A percentile compares a stretch with the other conserved stretches of the same genome.
Evolutionary conservation across 2,113 vertebrate species (phyloP).

Genomic region (Petaurus breviceps): DNA sequence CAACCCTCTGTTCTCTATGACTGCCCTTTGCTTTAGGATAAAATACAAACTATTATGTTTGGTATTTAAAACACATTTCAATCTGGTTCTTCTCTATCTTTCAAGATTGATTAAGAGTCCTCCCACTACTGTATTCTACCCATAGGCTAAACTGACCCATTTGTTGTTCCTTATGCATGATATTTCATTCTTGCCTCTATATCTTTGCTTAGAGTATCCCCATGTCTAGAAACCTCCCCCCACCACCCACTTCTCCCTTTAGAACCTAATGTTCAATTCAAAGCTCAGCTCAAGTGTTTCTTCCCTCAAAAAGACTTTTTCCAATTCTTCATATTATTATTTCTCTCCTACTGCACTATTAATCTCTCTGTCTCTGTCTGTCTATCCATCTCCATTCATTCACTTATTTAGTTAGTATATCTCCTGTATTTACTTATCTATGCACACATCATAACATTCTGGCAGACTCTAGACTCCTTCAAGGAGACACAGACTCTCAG

Average conservation of each 20-base stretch:
- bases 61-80: background rate
- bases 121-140: background rate
- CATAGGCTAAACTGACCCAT: background rate
- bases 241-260: background rate
- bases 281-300: background rate
- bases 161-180: background rate
- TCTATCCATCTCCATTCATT: background rate
- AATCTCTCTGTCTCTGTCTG: background rate
- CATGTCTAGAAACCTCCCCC: background rate
- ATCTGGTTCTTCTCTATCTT: background rate
- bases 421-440: background rate
- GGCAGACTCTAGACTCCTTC: background rate
- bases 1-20: background rate
- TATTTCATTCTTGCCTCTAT: background rate
- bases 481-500: background rate
- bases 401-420: background rate
- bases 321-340: background rate
- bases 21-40: background rate
- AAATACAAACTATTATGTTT: background rate
- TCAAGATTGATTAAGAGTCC: background rate
- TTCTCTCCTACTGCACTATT: background rate
- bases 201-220: background rate
- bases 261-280: background rate
- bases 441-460: background rate
- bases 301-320: background rate